Evolutionary conservation across 2,888 invertebrate species (phyloP).

Genomic region (Therioaphis trifolii): DNA sequence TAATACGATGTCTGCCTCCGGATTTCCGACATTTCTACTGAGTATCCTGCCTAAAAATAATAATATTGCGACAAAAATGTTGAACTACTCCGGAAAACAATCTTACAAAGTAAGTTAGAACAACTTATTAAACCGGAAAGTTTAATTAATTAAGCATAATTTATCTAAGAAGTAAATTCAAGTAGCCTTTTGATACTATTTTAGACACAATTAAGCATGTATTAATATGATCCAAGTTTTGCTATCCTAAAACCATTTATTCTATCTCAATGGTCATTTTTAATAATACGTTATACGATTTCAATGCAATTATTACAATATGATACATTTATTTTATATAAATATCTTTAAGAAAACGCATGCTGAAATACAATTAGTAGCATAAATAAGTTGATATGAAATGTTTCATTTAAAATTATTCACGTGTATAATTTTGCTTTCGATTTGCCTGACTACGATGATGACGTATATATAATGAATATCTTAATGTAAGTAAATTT

Average conservation of each 20-base stretch:
- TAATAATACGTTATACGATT: background rate
- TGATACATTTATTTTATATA: no score
- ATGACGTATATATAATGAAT: no score
- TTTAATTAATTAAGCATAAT: slow-evolving; percentile 50
- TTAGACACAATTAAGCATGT: no score
- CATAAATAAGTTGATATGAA: no score
- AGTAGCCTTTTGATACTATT: slow-evolving; percentile 38
- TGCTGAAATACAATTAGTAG: no score
- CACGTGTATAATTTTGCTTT: no score
- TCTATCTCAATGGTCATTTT: background rate
- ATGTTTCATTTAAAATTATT: no score
- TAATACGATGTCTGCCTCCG: background rate
- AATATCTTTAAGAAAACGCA: no score
- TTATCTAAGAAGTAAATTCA: slow-evolving; percentile 20
- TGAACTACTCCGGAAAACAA: background rate
- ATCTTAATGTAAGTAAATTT: no score
- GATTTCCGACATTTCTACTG: slow-evolving; percentile 37
- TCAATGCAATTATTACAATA: background rate
- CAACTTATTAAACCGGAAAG: slow-evolving; percentile 49
- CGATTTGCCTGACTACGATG: no score
- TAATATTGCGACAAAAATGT: slow-evolving; percentile 14
- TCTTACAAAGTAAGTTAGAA: slow-evolving; percentile 50
- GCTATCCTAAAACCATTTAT: background rate
- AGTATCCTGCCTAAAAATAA: slow-evolving; percentile 8
- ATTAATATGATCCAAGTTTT: slow-evolving; percentile 5